Conservation (phyloP, 2,888 invertebrate species). For the Tribolium freemani region DNA sequence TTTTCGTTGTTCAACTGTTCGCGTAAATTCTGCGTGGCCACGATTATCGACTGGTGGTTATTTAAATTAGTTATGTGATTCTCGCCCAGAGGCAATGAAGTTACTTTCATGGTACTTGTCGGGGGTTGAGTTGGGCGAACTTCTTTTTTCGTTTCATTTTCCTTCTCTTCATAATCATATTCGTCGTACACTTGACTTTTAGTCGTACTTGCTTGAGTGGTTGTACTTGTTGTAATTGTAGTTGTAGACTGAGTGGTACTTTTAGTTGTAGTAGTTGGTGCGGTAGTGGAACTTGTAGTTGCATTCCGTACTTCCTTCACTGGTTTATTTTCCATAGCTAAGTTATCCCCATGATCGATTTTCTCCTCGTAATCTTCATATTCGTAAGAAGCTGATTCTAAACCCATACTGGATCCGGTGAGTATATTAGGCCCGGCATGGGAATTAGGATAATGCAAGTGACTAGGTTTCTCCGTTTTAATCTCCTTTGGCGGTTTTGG, state of each 20-base stretch:
- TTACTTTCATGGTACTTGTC: constrained; percentile 58
- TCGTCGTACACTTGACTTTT: constrained; percentile 49
- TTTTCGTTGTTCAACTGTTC: constrained; percentile 66
- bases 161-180: constrained; percentile 48
- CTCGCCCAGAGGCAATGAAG: constrained; percentile 67
- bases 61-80: constrained; percentile 60
- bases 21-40: constrained; percentile 64
- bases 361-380: constrained; percentile 61
- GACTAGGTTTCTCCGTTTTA: constrained; percentile 45
- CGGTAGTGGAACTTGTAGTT: constrained; percentile 40
- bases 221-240: constrained; percentile 38
- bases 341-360: constrained; percentile 56
- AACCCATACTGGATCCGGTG: constrained; percentile 56
- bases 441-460: constrained; percentile 47
- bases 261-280: constrained; percentile 45
- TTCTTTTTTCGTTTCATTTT: constrained; percentile 43
- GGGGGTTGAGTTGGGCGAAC: constrained; percentile 47
- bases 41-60: constrained; percentile 62
- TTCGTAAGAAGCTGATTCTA: constrained; percentile 58
- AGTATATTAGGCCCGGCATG: constrained; percentile 56
- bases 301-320: constrained; percentile 42
- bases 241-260: constrained; percentile 46
- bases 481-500: constrained; percentile 49
- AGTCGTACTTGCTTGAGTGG: constrained; percentile 38
- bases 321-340: constrained; percentile 59